Evolutionary conservation across 2,113 vertebrate genomes (phyloP), one percentile per base, ranked within the genome.

Genomic region (Ceyx cyanopectus): DNA sequence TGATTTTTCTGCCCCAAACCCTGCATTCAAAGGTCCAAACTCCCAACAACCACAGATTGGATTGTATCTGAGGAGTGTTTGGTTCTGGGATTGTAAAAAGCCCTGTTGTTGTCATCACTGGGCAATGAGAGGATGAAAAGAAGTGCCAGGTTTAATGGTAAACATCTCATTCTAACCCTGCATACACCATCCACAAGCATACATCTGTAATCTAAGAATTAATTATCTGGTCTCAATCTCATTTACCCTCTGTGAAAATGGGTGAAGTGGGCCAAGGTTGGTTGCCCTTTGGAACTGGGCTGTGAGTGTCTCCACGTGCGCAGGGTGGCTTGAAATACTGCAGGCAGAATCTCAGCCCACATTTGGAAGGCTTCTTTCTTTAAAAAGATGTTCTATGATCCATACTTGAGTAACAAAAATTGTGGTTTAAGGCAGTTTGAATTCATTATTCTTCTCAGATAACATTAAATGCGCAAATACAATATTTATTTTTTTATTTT

Each of bases 381-480:
- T 45, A 30, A 75, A 91, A 82, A 10, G 30, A 29, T 50, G 63
- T 84, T 26, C 62, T 89, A 0, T 78, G 76, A 90, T 87, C 57
- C n/a, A 13, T 23, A 37, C 37, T 48, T 37, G 22, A 58, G 26
- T 70, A 72, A 66, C 23, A 66, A 27, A 78, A 79, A 27, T 50
- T 78, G 62, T 66, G 92, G 53, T 80, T 96, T 86, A 77, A 78
- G n/a, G 87, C 30, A 58, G 37, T 8, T 8, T 40, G 57, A 83
- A 92, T 85, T 92, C 68, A 60, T 87, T 86, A 53, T 83, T 96
- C 77, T 93, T 67, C 61, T 60, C 67, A 84, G 74, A 61, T n/a
- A 65, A 54, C 15, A 60, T 54, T 89, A 80, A 76, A 68, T 60
- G 63, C 72, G 82, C 80, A 63, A 87, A 23, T 46, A 87, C 15